A percentile compares a stretch with the other conserved stretches of the same genome.
Conservation (phyloP, 2,797 vertebrate species). For the Lemur catta region DNA sequence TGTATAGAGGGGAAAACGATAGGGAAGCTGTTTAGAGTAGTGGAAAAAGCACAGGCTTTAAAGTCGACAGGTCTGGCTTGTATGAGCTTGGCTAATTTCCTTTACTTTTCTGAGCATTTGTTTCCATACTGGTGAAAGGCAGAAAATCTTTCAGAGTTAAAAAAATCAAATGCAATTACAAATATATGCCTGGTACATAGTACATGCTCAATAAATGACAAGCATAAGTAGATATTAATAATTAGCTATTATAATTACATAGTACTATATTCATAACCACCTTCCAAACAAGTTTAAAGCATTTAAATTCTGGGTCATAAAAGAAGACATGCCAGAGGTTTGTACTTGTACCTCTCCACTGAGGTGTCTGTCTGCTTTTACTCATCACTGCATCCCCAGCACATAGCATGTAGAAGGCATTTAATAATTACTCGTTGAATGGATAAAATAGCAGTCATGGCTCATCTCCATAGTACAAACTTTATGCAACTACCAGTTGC, state of each 20-base stretch:
- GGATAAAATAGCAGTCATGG: not conserved
- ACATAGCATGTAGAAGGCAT: not conserved
- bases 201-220: not conserved
- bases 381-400: not conserved
- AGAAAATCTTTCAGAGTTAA: not conserved
- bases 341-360: not conserved
- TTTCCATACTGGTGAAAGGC: not conserved
- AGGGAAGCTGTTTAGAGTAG: not conserved
- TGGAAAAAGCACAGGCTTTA: not conserved
- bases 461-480: not conserved
- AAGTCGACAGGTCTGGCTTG: not conserved
- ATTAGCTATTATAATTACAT: not conserved
- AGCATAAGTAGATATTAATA: not conserved
- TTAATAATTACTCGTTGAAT: not conserved
- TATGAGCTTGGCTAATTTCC: not conserved
- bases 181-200: not conserved
- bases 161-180: slow-evolving; percentile 9
- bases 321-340: not conserved
- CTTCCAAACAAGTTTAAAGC: not conserved
- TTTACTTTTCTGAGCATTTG: not conserved
- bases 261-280: not conserved
- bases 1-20: not conserved
- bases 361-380: not conserved
- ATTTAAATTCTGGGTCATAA: not conserved
- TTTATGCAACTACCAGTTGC: not conserved